These are phyloP conservation scores for Calameuta pallipes DNA, from an alignment of 2,888 invertebrate species.

Conservation along the genomic window DNA sequence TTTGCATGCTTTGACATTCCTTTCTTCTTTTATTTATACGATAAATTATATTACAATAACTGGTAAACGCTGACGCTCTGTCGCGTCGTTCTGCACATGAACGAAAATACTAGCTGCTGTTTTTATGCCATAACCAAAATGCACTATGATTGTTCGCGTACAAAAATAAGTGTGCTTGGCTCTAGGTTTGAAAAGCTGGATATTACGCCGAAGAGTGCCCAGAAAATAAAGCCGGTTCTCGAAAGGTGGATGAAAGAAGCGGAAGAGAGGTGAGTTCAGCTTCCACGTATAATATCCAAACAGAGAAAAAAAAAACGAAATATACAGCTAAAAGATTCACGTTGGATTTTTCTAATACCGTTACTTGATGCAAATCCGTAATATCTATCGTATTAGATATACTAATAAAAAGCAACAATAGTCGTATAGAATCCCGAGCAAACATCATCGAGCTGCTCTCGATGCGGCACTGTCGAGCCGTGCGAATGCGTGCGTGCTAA, in stretches of 20 bases:
- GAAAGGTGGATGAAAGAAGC: conserved; percentile 99
- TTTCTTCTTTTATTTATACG: conserved; percentile 23
- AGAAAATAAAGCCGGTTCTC: conserved; percentile 98
- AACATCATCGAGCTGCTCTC: not conserved
- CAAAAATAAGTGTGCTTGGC: conserved; percentile 66
- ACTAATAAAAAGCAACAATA: not conserved
- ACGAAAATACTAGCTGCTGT: not conserved
- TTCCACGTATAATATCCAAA: conserved; percentile 17
- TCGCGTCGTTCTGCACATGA: not conserved
- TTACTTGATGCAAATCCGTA: not conserved
- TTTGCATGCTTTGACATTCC: conserved; percentile 6
- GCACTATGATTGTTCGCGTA: not conserved
- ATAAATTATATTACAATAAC: conserved; percentile 27
- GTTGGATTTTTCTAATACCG: not conserved
- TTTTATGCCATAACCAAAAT: conserved; percentile 1
- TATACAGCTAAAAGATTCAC: not conserved
- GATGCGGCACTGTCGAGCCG: conserved; percentile 19
- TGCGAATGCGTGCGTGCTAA: conserved; percentile 55
- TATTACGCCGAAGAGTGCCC: conserved; percentile 99
- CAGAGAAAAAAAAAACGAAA: not conserved
- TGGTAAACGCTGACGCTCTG: not conserved
- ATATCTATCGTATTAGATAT: not conserved
- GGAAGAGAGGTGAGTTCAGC: conserved; percentile 85
- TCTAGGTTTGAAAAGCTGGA: conserved; percentile 98
- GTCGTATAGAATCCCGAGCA: not conserved